These are phyloP conservation scores for Frankliniella fusca DNA, from an alignment of 2,888 invertebrate genomes.

Conservation along the genomic window DNA sequence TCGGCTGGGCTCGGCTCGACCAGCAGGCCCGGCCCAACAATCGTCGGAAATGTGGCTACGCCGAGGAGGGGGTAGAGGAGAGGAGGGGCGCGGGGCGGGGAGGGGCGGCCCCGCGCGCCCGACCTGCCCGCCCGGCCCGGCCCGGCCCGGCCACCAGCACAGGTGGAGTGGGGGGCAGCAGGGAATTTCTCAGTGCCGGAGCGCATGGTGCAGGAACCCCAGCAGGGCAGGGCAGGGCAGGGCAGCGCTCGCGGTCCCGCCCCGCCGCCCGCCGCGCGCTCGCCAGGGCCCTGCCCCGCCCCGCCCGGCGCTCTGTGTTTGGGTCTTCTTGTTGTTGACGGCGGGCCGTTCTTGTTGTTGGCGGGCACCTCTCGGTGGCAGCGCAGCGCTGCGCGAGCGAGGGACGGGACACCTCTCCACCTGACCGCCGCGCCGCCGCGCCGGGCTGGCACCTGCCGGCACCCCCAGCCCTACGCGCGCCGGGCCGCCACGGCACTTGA, in stretches of 20 bases:
- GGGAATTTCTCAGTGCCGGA: constrained; percentile 22
- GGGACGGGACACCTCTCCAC: too few relatives aligned
- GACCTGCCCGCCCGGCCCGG: neutral
- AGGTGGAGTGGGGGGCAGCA: constrained; percentile 20
- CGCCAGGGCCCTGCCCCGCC: neutral
- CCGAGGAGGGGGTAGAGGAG: neutral
- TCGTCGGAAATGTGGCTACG: constrained; percentile 21
- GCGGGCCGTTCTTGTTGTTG: too few relatives aligned
- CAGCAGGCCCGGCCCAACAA: neutral
- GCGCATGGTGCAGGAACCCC: constrained; percentile 17
- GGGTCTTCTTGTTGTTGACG: constrained; percentile 2
- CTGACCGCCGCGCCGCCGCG: neutral
- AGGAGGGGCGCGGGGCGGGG: neutral
- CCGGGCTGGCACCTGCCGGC: neutral
- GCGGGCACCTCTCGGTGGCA: too few relatives aligned
- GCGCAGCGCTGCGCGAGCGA: too few relatives aligned
- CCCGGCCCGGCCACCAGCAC: neutral
- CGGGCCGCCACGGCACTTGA: neutral
- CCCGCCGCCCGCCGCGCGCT: neutral
- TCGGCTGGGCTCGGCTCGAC: constrained; percentile 2
- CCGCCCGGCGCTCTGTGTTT: neutral
- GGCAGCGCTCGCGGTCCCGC: neutral
- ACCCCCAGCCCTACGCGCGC: neutral
- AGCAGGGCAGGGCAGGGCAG: neutral
- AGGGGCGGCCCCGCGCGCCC: neutral